Evolutionary conservation across 2,888 invertebrate species (phyloP).

Genomic region (Apoderus coryli): DNA sequence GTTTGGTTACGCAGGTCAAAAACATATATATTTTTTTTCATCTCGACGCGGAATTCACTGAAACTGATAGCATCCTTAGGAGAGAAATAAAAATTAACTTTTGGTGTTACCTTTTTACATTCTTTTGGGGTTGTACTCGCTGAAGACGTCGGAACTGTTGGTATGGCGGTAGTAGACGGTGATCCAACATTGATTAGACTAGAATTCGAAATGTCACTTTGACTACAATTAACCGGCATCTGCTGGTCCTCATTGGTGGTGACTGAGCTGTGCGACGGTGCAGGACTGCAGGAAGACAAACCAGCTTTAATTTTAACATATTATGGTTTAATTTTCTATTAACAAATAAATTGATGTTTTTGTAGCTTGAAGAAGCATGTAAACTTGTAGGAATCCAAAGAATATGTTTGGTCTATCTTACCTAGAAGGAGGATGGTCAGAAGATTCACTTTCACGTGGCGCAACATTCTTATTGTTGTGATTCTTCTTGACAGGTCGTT

Average conservation of each 20-base stretch:
- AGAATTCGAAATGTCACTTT: slow-evolving; percentile 29
- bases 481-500: slow-evolving; percentile 45
- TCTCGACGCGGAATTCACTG: too few relatives aligned
- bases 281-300: slow-evolving; percentile 38
- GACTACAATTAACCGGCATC: slow-evolving; percentile 24
- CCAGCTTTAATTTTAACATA: too few relatives aligned
- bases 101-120: slow-evolving; percentile 25
- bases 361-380: too few relatives aligned
- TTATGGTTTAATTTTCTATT: too few relatives aligned
- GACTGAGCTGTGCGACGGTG: slow-evolving; percentile 54
- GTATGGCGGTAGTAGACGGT: slow-evolving; percentile 20
- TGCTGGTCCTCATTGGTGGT: slow-evolving; percentile 42
- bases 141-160: slow-evolving; percentile 12
- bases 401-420: slow-evolving; percentile 19
- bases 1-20: too few relatives aligned
- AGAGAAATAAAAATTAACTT: too few relatives aligned
- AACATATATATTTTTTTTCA: too few relatives aligned
- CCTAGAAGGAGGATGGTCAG: slow-evolving; percentile 41
- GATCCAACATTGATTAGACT: slow-evolving; percentile 26
- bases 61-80: too few relatives aligned
- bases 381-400: too few relatives aligned
- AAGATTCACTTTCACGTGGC: slow-evolving; percentile 41
- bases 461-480: slow-evolving; percentile 34
- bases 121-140: slow-evolving; percentile 13
- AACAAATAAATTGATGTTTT: too few relatives aligned